Conservation (phyloP, 2,113 vertebrate genomes). For the Lophius piscatorius region DNA sequence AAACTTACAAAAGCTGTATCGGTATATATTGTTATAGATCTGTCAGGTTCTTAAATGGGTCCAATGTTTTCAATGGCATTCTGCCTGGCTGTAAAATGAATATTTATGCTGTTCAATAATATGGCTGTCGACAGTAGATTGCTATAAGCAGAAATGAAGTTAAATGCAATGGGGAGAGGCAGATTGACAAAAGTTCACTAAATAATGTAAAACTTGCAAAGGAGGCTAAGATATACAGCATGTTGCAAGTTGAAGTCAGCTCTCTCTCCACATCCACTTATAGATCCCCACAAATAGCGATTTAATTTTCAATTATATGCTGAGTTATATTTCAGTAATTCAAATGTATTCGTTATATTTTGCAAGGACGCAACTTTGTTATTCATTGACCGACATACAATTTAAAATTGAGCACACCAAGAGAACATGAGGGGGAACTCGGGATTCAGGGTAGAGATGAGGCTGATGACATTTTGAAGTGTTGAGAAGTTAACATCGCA, state of each 20-base stretch:
- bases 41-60: conserved; percentile 1
- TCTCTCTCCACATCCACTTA: background rate
- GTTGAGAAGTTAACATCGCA: conserved; percentile 11
- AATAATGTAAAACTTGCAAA: conserved; percentile 42
- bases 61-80: conserved; percentile 16
- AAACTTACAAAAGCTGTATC: conserved; percentile 29
- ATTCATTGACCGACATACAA: background rate
- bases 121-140: conserved; percentile 59
- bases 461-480: conserved; percentile 25
- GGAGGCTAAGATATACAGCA: background rate
- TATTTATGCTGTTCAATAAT: conserved; percentile 58
- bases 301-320: conserved; percentile 10
- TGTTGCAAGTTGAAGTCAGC: conserved; percentile 1
- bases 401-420: background rate
- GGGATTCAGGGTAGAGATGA: conserved; percentile 17
- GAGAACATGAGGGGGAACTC: background rate
- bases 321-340: background rate
- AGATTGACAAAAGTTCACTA: conserved; percentile 8
- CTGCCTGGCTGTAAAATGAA: conserved; percentile 41
- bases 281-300: background rate
- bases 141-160: conserved; percentile 47
- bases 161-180: conserved; percentile 35
- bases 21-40: conserved; percentile 24
- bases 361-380: background rate
- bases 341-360: background rate